Percentiles rank a stretch among this genome's conserved stretches.
Evolutionary conservation across 2,888 invertebrate species (phyloP).

Genomic region (Allacma fusca): DNA sequence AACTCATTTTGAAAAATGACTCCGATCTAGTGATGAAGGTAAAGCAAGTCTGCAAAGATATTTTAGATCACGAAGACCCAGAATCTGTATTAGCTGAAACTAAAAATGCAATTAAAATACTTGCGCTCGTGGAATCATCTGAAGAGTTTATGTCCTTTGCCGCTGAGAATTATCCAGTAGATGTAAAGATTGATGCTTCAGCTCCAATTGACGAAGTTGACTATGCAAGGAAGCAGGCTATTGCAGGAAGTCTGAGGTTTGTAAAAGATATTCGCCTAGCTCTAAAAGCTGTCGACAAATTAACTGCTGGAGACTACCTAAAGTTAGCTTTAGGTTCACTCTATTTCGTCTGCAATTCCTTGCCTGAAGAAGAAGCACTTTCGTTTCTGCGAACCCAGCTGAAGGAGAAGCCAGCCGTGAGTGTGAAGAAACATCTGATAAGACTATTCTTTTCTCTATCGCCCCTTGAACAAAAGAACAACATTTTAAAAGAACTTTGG

Average conservation of each 20-base stretch:
- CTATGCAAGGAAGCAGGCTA: conserved; percentile 44
- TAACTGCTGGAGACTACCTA: conserved; percentile 56
- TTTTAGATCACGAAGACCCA: neutral
- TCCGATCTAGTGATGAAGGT: neutral
- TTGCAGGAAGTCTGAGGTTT: conserved; percentile 48
- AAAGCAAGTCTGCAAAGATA: neutral
- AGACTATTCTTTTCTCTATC: conserved; percentile 51
- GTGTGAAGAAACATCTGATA: conserved; percentile 55
- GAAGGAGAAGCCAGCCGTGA: conserved; percentile 47
- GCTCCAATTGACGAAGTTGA: conserved; percentile 47
- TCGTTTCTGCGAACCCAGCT: conserved; percentile 48
- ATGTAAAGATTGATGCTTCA: conserved; percentile 48
- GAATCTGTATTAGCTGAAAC: neutral
- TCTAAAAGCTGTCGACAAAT: conserved; percentile 48
- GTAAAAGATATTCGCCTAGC: conserved; percentile 41
- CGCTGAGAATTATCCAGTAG: conserved; percentile 44
- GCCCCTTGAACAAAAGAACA: conserved; percentile 45
- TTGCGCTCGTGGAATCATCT: conserved; percentile 44
- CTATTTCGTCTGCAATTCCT: conserved; percentile 48
- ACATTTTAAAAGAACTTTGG: conserved; percentile 48
- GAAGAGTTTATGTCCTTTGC: conserved; percentile 44
- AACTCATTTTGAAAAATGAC: neutral
- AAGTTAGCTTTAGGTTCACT: conserved; percentile 52
- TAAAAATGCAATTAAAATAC: conserved; percentile 47
- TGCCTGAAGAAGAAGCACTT: conserved; percentile 46